Evolutionary conservation across 2,797 vertebrate species (phyloP), one percentile per base, ranked within the genome.

Genomic region (Fringilla coelebs): DNA sequence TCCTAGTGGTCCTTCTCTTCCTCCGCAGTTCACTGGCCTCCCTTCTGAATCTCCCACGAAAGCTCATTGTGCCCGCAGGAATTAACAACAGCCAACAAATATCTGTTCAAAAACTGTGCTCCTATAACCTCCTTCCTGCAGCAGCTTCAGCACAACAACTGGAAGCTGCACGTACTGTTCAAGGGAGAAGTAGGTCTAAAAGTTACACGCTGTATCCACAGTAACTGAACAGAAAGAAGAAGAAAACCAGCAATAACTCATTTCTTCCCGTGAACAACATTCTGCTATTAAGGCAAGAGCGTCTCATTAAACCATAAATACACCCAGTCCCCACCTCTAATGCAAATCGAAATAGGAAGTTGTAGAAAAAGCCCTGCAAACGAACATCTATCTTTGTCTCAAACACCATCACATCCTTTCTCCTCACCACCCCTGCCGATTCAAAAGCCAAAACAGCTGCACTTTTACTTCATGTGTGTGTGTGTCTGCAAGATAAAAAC

Each of bases 21-120:
- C 81, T 99, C 97, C 99, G 97, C 96, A 99, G 98, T 55, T 98
- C 98, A 94, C 98, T 99, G 96, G 98, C 97, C 85, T 98, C 98
- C 85, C 76, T 96, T 85, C 90, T 98, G 95, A 98, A 98, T 97
- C 97, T 98, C 90, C 98, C 99, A 88, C 98, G 98, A 97, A 99
- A 99, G 96, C 99, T 99, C 99, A 99, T 99, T 77, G 90, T 90
- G 79, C 34, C 85, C 76, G 46, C n/a, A 90, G 66, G 45, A 91
- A 90, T n/a, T 77, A 65, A 92, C 19, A 43, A 74, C 86, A 76
- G 45, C 55, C 91, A 95, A 66, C 45, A 97, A 52, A 80, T 58
- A 85, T 78, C 65, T 80, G 70, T 68, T 81, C 25, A 92, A 93
- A 96, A 94, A 62, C 45, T 15, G 12, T 45, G 36, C 66, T 90